Base-by-base conservation (phyloP, 2,797 vertebrate species). In the Lepidocolaptes lacrymiger region DNA sequence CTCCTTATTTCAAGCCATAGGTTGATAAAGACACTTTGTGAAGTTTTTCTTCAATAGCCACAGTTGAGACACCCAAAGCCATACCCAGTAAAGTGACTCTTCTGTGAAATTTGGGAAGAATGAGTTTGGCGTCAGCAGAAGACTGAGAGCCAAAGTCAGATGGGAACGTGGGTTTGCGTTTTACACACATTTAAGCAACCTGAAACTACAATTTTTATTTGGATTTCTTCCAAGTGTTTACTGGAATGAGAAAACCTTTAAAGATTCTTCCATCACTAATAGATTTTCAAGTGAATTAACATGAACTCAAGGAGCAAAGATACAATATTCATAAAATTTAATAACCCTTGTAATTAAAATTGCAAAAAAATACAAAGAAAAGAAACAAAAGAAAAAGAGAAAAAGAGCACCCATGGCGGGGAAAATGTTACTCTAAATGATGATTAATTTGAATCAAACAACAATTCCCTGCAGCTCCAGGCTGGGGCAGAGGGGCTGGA, bases 331-430 rank as follows among this genome's bases (percentile, higher is more conserved):
- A 82, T 91, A 93, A 91, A 86, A 89, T 62, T 75, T 79, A 91
- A 91, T 75, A 95, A n/a, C 32, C 68, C 81, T 83, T 72, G 77
- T 83, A 72, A 89, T 95, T 86, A 91, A 91, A 86, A 91, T 49
- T 55, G 34, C 11, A 19, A 46, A 80, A 37, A 37, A 59, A 37
- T 12, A 37, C 4, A 1, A 8, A 71, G 44, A 39, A 44, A 26
- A 6, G 14, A 34, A 34, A 56, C 55, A 39, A 19, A 37, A 44
- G 4, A 28, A 51, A 27, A 19, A 46, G 27, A 41, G 2, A 48
- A 32, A 48, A 66, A 61, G 18, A 56, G 11, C 39, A 67, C 28
- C 7, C 28, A 39, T 8, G 6, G 32, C 49, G 62, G 32, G 58
- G 16, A 76, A 67, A 66, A 32, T 32, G 13, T 52, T 83, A 43